phyloP scores from a whole-genome alignment of 2,113 vertebrate species.

The Sus scrofa region T2T-Sscrofa CM000817.6:147148001-147148500 shows the following conservation, averaged over 20 bases:
- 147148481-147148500: too few species aligned
- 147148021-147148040: neutral
- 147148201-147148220: neutral
- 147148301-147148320: neutral
- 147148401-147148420: neutral
- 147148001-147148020: neutral
- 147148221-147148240: neutral
- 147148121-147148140: neutral
- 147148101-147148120: neutral
- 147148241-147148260: neutral
- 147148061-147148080: neutral
- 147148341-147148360: neutral
- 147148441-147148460: too few species aligned
- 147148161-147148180: neutral
- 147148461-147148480: too few species aligned
- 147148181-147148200: slow-evolving; percentile 21
- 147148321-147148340: neutral
- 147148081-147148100: neutral
- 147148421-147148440: neutral
- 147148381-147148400: slow-evolving; percentile 8
- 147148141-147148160: neutral
- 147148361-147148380: neutral
- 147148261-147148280: slow-evolving; percentile 1
- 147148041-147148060: neutral
- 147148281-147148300: slow-evolving; percentile 32